Conservation (phyloP, 1,140 invertebrate genomes). For the Caenorhabditis elegans region DNA sequence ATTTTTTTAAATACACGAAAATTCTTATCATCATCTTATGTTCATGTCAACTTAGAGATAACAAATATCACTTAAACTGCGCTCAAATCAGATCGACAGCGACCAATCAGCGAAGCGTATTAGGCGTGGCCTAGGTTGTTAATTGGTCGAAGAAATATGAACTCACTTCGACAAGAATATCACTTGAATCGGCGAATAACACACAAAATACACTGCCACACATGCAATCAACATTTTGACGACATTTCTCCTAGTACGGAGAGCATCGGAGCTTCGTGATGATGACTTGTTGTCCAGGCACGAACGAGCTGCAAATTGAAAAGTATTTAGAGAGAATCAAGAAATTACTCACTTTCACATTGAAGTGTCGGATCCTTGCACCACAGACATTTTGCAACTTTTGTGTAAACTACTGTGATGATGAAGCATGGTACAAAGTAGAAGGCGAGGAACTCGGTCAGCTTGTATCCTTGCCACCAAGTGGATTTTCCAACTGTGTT, state of each 20-base stretch:
- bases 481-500: background rate
- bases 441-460: constrained; percentile 58
- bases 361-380: constrained; percentile 58
- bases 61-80: no score
- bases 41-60: no score
- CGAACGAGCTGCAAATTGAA: constrained; percentile 35
- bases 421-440: constrained; percentile 60
- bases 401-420: constrained; percentile 56
- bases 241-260: constrained; percentile 57
- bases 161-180: constrained; percentile 62
- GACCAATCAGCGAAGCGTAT: no score
- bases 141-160: background rate
- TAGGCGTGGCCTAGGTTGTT: no score
- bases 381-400: constrained; percentile 59
- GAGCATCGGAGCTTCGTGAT: constrained; percentile 47
- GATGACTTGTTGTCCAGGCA: constrained; percentile 9
- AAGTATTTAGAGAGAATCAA: background rate
- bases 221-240: constrained; percentile 66
- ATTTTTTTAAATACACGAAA: no score
- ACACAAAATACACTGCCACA: constrained; percentile 64
- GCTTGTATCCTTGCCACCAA: constrained; percentile 55
- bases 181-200: constrained; percentile 65
- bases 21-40: no score
- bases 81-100: no score
- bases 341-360: background rate